Evolutionary conservation across 2,797 vertebrate species (phyloP).

Genomic region (Melanotaenia boesemani): DNA sequence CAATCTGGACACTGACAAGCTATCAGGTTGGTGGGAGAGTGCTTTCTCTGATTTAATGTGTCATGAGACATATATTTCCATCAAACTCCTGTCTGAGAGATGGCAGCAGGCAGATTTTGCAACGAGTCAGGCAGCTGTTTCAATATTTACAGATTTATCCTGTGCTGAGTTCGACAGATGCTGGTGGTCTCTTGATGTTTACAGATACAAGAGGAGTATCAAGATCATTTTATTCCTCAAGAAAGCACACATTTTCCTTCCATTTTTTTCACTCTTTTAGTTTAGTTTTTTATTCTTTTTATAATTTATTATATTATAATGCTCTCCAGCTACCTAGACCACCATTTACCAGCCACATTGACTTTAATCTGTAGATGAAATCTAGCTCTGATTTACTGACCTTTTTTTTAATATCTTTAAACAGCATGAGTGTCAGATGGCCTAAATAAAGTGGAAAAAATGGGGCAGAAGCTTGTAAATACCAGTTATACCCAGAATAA

Average conservation of each 20-base stretch:
- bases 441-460: constrained; percentile 67
- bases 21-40: constrained; percentile 88
- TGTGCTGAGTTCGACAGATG: background rate
- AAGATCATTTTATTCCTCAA: background rate
- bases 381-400: constrained; percentile 29
- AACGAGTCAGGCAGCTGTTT: background rate
- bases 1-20: constrained; percentile 91
- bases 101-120: background rate
- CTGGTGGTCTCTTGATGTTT: constrained; percentile 7
- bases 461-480: constrained; percentile 68
- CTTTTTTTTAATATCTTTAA: constrained; percentile 44
- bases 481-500: constrained; percentile 69
- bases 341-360: background rate
- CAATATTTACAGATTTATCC: background rate
- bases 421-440: constrained; percentile 51
- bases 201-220: background rate
- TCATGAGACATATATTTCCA: constrained; percentile 20
- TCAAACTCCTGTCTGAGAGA: constrained; percentile 19
- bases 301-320: background rate
- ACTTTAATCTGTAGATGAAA: background rate
- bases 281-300: background rate
- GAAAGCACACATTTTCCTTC: background rate
- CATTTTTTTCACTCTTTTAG: too few relatives aligned
- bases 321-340: background rate
- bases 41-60: constrained; percentile 31